Evolutionary conservation across 2,888 invertebrate genomes (phyloP), one percentile per base, ranked within the genome.

Genomic region (Ectropis crepuscularia): DNA sequence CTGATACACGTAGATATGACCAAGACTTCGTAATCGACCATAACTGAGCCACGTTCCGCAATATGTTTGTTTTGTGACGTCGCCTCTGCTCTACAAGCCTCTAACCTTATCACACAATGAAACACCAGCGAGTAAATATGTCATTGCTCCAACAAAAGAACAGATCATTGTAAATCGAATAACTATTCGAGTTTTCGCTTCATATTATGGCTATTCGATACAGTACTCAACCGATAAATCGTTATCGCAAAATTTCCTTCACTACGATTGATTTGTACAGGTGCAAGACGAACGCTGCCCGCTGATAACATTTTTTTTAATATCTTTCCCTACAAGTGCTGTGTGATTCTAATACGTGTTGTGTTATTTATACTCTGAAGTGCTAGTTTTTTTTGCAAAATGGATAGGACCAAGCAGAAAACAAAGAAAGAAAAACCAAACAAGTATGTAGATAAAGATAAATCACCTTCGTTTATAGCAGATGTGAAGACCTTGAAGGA

Each of bases 401-500:
- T 91, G 91, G 90, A 92, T 78, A 81, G 79, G 69, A 75, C 83
- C 48, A 81, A 84, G 57, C 85, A 88, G 63, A 89, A 89, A 69
- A 67, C 81, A 2, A 90, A 86, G 69, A 90, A 89, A 65, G 86
- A 87, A 7, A 85, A 85, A 64, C 75, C 80, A 2, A 65, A 71
- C 47, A 87, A 86, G 71, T 72, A 81, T 72, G 79, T 76, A 0
- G 82, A 82, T 49, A 87, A 81, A 68, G 87, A 86, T 12, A 86
- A 83, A 69, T 67, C 80, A 16, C 71, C 79, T 4, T 64, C 78
- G n/a, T 84, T 84, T 67, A 82, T 81, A 59, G 74, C 82, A 7
- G 92, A 92, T 58, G 82, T 89, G 0, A 92, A 88, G 70, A 81
- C 83, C 43, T 81, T 89, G 6, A 90, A 87, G 69, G 92, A 90